Conservation (phyloP, 2,113 vertebrate genomes). For the Cisticola juncidis region DNA sequence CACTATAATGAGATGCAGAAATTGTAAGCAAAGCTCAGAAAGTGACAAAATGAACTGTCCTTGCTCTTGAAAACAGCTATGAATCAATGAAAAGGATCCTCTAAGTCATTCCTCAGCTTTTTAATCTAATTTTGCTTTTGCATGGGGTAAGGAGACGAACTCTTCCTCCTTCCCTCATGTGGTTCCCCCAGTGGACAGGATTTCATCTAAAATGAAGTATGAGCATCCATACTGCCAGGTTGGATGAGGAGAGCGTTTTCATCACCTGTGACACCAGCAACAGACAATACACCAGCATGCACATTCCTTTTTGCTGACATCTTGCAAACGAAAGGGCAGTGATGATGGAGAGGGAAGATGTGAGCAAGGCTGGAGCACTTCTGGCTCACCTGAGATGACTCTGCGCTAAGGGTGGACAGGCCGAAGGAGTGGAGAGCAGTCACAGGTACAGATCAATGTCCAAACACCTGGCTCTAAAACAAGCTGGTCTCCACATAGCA, state of each 20-base stretch:
- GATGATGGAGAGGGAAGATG: background rate
- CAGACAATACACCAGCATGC: accelerated
- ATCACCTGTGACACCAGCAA: background rate
- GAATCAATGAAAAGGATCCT: background rate
- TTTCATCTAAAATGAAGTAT: background rate
- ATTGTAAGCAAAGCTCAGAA: background rate
- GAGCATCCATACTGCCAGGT: background rate
- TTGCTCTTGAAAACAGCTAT: background rate
- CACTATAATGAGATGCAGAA: background rate
- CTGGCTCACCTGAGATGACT: background rate
- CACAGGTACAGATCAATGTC: background rate
- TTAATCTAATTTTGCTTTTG: background rate
- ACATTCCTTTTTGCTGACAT: background rate
- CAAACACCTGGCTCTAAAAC: background rate
- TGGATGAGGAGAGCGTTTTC: background rate
- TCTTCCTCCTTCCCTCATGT: background rate
- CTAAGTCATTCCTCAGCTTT: background rate
- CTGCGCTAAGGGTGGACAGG: background rate
- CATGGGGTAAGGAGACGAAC: background rate
- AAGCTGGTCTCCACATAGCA: background rate
- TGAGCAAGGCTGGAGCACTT: background rate
- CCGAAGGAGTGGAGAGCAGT: background rate
- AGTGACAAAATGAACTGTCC: background rate
- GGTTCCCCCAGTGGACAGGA: no score
- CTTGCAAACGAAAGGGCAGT: background rate